Evolutionary conservation across 2,113 vertebrate species (phyloP).

Genomic region (Corythoichthys intestinalis): DNA sequence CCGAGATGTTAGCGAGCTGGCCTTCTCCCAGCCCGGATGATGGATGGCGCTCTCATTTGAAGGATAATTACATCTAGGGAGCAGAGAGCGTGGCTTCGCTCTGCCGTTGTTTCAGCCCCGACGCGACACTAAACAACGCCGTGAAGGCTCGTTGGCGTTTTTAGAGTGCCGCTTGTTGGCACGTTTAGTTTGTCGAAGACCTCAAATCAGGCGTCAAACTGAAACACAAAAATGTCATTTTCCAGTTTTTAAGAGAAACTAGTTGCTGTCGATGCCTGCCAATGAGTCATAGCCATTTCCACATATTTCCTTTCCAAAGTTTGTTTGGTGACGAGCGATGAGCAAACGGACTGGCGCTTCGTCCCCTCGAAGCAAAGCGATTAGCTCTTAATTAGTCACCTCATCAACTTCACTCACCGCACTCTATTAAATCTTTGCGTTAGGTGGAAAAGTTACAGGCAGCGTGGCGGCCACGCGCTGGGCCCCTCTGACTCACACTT

Average conservation of each 20-base stretch:
- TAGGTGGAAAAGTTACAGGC: no score
- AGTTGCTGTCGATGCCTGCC: no score
- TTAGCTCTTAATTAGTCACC: background rate
- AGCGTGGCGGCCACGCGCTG: no score
- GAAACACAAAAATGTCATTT: no score
- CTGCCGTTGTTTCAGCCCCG: background rate
- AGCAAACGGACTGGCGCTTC: background rate
- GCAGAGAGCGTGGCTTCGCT: background rate
- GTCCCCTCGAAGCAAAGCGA: background rate
- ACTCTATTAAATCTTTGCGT: no score
- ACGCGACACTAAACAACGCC: background rate
- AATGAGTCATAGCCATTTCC: no score
- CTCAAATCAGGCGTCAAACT: no score
- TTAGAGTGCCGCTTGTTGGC: no score
- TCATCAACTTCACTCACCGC: background rate
- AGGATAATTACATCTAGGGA: background rate
- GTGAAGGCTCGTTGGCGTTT: background rate
- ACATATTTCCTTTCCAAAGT: no score
- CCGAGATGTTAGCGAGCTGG: background rate
- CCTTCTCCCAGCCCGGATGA: background rate
- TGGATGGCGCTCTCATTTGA: background rate
- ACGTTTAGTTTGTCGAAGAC: no score
- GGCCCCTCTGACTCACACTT: no score
- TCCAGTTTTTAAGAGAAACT: no score
- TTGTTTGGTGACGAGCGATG: background rate